Evolutionary conservation across 2,113 vertebrate species (phyloP).

Genomic region (Malurus alboscapulatus): DNA sequence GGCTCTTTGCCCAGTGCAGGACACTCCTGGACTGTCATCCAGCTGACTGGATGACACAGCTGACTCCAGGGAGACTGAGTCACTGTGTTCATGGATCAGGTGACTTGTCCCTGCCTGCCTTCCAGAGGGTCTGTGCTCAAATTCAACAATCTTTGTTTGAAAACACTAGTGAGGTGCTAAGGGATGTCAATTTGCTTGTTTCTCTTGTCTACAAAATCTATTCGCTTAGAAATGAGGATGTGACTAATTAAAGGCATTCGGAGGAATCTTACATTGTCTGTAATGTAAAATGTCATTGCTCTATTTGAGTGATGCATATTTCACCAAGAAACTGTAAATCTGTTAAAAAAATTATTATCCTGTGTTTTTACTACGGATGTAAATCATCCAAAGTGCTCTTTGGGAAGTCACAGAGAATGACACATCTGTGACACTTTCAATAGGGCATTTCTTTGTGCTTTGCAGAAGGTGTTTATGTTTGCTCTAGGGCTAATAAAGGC

Average conservation of each 20-base stretch:
- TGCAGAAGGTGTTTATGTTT: background rate
- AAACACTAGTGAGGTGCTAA: background rate
- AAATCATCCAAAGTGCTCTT: background rate
- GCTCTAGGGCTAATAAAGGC: background rate
- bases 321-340: background rate
- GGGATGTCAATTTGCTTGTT: background rate
- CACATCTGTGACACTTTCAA: accelerated
- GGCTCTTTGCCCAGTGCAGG: background rate
- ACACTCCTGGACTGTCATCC: background rate
- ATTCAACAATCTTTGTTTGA: background rate
- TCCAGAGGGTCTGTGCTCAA: background rate
- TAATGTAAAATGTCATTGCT: background rate
- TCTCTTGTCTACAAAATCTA: background rate
- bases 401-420: background rate
- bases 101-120: accelerated
- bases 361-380: background rate
- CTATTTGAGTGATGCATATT: background rate
- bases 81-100: background rate
- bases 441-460: background rate
- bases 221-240: background rate
- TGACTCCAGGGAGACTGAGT: background rate
- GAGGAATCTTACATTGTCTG: background rate
- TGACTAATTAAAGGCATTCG: background rate
- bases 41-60: no score
- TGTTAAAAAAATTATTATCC: background rate